These are phyloP conservation scores for Hiodon alosoides DNA, from an alignment of 2,113 vertebrate genomes.

Conservation along the genomic window DNA sequence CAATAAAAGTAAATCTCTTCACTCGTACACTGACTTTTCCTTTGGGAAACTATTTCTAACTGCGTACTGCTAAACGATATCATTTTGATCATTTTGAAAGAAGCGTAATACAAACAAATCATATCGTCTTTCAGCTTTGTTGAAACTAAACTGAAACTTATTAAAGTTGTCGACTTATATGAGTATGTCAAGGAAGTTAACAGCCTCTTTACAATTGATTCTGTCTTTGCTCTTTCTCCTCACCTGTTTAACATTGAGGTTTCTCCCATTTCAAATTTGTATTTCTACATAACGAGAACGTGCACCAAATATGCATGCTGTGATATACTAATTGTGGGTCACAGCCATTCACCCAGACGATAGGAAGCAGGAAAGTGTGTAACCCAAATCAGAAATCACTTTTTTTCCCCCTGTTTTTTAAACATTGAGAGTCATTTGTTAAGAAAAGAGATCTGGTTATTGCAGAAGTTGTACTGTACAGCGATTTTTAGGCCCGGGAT, in stretches of 20 bases:
- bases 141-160: background rate
- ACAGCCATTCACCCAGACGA: constrained; percentile 56
- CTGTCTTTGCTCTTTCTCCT: background rate
- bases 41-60: too few relatives aligned
- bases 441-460: constrained; percentile 44
- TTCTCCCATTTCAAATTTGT: too few relatives aligned
- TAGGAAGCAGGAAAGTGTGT: constrained; percentile 56
- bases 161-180: too few relatives aligned
- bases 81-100: background rate
- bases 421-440: constrained; percentile 48
- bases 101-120: constrained; percentile 23
- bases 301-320: constrained; percentile 66
- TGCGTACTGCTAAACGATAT: too few relatives aligned
- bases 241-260: too few relatives aligned
- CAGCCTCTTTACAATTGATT: constrained; percentile 37
- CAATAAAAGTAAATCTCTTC: too few relatives aligned
- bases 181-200: too few relatives aligned
- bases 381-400: constrained; percentile 49
- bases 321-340: constrained; percentile 58
- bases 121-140: constrained; percentile 31
- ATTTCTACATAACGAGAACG: constrained; percentile 46
- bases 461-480: constrained; percentile 34
- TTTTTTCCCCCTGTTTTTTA: constrained; percentile 39
- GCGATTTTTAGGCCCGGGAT: constrained; percentile 30
- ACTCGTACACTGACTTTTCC: too few relatives aligned